phyloP scores from a whole-genome alignment of 2,113 vertebrate genomes.

The Centrocercus urophasianus region DNA sequence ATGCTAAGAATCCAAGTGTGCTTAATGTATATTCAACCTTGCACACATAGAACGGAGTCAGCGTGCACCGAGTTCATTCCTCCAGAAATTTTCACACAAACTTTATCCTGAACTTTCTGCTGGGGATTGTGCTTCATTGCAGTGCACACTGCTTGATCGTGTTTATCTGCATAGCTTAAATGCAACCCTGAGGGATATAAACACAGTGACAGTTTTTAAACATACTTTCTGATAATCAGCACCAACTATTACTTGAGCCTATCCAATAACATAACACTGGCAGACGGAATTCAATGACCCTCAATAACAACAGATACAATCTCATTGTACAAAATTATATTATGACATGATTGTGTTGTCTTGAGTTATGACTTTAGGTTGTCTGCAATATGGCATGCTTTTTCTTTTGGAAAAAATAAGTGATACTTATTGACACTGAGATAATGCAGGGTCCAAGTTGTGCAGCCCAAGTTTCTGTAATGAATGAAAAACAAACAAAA shows the following conservation, averaged over 20 bases:
- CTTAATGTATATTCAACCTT: neutral
- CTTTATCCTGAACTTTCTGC: neutral
- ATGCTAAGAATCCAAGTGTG: neutral
- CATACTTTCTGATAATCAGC: slow-evolving; percentile 52
- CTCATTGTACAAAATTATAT: slow-evolving; percentile 51
- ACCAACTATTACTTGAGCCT: slow-evolving; percentile 47
- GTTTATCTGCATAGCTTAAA: slow-evolving; percentile 61
- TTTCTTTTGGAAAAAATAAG: neutral
- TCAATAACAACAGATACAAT: slow-evolving; percentile 48
- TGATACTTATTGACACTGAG: slow-evolving; percentile 18
- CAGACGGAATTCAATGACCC: slow-evolving; percentile 59
- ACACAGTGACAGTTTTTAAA: slow-evolving; percentile 43
- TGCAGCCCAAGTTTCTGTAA: neutral
- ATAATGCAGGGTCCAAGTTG: neutral
- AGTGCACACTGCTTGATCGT: slow-evolving; percentile 12
- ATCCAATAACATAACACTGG: slow-evolving; percentile 36
- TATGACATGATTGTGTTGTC: slow-evolving; percentile 40
- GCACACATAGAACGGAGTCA: neutral
- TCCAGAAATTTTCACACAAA: neutral
- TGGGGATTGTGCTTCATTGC: neutral
- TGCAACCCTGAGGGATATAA: slow-evolving; percentile 30
- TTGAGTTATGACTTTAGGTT: slow-evolving; percentile 50
- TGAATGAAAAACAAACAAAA: neutral
- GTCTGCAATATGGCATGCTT: slow-evolving; percentile 49
- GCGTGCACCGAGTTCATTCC: neutral